A percentile compares a stretch with the other conserved stretches of the same genome.
Evolutionary conservation across 1,140 invertebrate genomes (phyloP).

Genomic region (Cydia amplana): DNA sequence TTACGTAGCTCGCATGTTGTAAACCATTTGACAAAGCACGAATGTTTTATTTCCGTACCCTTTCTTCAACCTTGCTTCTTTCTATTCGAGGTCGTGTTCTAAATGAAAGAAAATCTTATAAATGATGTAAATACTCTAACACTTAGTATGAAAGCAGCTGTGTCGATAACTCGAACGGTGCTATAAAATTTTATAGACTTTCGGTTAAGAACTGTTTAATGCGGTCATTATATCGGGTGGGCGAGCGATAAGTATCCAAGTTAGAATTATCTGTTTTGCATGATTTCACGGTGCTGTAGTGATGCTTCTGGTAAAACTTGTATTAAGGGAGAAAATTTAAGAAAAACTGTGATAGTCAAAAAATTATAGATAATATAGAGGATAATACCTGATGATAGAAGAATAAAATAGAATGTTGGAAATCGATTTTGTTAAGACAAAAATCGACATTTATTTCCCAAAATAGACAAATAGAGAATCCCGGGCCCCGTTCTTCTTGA

Average conservation of each 20-base stretch:
- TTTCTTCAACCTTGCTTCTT: neutral
- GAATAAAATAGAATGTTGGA: no score
- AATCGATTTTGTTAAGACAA: no score
- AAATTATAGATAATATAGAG: no score
- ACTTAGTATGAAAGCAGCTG: conserved; percentile 6
- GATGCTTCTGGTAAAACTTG: neutral
- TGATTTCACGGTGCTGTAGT: conserved; percentile 6
- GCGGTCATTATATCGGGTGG: conserved; percentile 3
- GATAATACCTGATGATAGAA: no score
- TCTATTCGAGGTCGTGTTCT: neutral
- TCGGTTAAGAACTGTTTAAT: conserved; percentile 16
- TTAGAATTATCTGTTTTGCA: conserved; percentile 26
- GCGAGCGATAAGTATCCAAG: conserved; percentile 10
- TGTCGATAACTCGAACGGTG: neutral
- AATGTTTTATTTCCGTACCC: neutral
- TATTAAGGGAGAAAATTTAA: neutral
- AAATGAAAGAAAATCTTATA: neutral
- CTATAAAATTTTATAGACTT: conserved; percentile 25
- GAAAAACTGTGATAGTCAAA: neutral
- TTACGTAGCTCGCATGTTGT: neutral
- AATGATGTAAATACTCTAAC: neutral
- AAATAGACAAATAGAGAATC: no score
- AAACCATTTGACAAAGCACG: neutral
- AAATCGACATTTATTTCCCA: no score
- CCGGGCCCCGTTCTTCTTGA: no score